Percentiles rank a stretch among this genome's conserved stretches.
Conservation (phyloP, 1,140 invertebrate genomes). For the Drosophila pallidifrons region DNA sequence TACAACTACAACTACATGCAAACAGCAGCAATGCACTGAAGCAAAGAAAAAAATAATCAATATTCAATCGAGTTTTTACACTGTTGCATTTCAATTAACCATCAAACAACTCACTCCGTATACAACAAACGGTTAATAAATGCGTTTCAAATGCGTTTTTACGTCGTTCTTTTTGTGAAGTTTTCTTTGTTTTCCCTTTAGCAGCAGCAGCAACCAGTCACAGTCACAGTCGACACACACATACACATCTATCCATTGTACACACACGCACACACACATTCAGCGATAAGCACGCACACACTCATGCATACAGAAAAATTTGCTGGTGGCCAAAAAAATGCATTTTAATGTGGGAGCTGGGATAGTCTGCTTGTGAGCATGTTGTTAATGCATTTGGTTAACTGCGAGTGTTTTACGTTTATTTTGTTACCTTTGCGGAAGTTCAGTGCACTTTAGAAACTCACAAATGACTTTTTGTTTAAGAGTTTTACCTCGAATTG, state of each 20-base stretch:
- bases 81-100: slow-evolving; percentile 25
- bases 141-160: slow-evolving; percentile 66
- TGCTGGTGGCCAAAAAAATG: slow-evolving; percentile 52
- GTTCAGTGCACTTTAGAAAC: slow-evolving; percentile 49
- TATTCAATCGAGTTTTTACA: slow-evolving; percentile 60
- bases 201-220: slow-evolving; percentile 63
- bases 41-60: slow-evolving; percentile 65
- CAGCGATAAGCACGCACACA: slow-evolving; percentile 36
- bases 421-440: slow-evolving; percentile 49
- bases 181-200: slow-evolving; percentile 80
- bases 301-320: slow-evolving; percentile 55
- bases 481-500: slow-evolving; percentile 51
- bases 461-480: slow-evolving; percentile 54
- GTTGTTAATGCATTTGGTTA: slow-evolving; percentile 46
- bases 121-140: slow-evolving; percentile 29
- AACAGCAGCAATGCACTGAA: slow-evolving; percentile 55
- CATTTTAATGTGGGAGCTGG: slow-evolving; percentile 42
- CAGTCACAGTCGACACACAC: slow-evolving; percentile 60
- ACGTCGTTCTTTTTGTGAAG: slow-evolving; percentile 79
- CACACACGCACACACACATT: slow-evolving; percentile 44
- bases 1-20: slow-evolving; percentile 34
- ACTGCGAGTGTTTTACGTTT: slow-evolving; percentile 33
- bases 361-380: slow-evolving; percentile 44
- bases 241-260: slow-evolving; percentile 33
- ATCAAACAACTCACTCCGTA: slow-evolving; percentile 31